Evolutionary conservation across 2,888 invertebrate species (phyloP), one percentile per base, ranked within the genome.

Genomic region (Frankliniella fusca): DNA sequence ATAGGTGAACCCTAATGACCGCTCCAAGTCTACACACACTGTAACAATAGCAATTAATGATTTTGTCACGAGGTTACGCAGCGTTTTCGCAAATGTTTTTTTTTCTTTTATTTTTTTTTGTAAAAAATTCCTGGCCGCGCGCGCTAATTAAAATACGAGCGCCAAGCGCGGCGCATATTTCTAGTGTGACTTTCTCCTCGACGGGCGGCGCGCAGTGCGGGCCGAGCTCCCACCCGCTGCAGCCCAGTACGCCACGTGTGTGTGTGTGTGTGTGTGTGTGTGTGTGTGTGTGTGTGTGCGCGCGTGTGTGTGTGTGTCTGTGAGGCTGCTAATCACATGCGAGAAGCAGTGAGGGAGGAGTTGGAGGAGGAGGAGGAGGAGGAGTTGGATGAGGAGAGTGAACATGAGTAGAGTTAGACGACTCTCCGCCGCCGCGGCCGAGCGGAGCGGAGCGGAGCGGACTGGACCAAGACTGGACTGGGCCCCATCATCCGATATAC

Each of bases 181-280:
- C 38, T 38, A 38, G 38, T 38, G 38, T 38, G 23, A 27, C 70
- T 76, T 76, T 76, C 70, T 76, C 70, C 70, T 23, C 38, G 38
- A 38, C 38, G 38, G 38, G 38, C 38, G 38, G 38, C 38, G 38
- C 38, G 38, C 38, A 54, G 15, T 54, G 54, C 54, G 5, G 54
- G 18, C 54, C 54, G n/a, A 5, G 20, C 54, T 15, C 54, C 54
- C 54, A 54, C 54, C 18, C 54, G 18, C 15, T 54, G 54, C 12
- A 20, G 54, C 70, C 27, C 11, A 23, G 23, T 27, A 76, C 27
- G 12, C 23, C 27, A 27, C 70, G 10, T 9, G 70, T 23, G n/a
- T 70, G 23, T n/a, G 70, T 70, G n/a, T 70, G 70, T 70, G 70
- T 5, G 70, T 2, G 70, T 70, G 65, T 65, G 65, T n/a, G 70